phyloP scores from a whole-genome alignment of 1,140 invertebrate genomes.

The Papilio polyxenes region DNA sequence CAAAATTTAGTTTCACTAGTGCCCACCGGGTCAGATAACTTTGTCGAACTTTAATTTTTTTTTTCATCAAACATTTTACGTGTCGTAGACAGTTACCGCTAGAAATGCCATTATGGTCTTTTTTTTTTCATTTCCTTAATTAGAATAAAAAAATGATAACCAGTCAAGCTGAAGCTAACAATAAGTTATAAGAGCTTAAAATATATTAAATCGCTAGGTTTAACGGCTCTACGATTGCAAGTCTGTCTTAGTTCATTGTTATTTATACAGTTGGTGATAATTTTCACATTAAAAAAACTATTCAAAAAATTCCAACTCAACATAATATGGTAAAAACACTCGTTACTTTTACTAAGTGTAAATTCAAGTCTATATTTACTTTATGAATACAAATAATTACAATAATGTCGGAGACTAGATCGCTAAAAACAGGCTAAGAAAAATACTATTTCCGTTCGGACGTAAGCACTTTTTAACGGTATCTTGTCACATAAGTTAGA shows the following conservation, averaged over 20 bases:
- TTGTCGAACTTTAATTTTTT: too few relatives aligned
- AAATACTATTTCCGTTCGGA: slow-evolving; percentile 5
- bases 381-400: slow-evolving; percentile 8
- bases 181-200: too few relatives aligned
- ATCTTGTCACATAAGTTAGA: neutral
- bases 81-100: too few relatives aligned
- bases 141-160: too few relatives aligned
- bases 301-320: too few relatives aligned
- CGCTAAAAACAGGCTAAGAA: slow-evolving; percentile 6
- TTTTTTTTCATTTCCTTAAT: too few relatives aligned
- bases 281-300: too few relatives aligned
- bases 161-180: too few relatives aligned
- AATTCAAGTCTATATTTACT: neutral
- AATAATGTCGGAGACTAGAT: slow-evolving; percentile 7
- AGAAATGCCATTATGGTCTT: too few relatives aligned
- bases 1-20: too few relatives aligned
- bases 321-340: neutral
- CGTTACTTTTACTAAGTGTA: neutral
- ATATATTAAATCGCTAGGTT: neutral
- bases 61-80: too few relatives aligned
- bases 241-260: neutral
- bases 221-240: neutral
- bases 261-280: neutral
- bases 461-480: slow-evolving; percentile 13
- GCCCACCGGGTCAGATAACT: too few relatives aligned